A percentile compares a stretch with the other conserved stretches of the same genome.
Conservation (phyloP, 2,888 invertebrate genomes). For the Leptopilina drosophilae region DNA sequence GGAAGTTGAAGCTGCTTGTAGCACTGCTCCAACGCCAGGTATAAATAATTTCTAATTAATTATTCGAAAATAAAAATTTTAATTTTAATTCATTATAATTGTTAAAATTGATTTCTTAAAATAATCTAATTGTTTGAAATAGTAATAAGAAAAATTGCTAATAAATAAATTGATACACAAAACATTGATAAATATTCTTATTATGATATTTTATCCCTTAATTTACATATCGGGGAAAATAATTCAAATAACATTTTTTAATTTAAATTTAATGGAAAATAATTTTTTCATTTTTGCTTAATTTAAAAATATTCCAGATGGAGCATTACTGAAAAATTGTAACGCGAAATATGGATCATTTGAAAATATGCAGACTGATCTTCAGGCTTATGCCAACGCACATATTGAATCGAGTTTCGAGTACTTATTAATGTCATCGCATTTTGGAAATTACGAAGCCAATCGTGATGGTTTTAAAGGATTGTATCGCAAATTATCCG, state of each 20-base stretch:
- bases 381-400: constrained; percentile 81
- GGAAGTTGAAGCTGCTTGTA: constrained; percentile 80
- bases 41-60: constrained; percentile 44
- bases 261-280: too few relatives aligned
- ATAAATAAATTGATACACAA: too few relatives aligned
- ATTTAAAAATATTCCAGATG: constrained; percentile 57
- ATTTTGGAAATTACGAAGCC: constrained; percentile 87
- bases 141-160: too few relatives aligned
- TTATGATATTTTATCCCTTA: too few relatives aligned
- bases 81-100: too few relatives aligned
- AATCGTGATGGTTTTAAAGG: constrained; percentile 88
- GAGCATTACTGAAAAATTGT: constrained; percentile 77
- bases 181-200: too few relatives aligned
- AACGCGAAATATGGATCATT: constrained; percentile 83
- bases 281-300: neutral
- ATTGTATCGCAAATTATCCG: constrained; percentile 85
- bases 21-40: constrained; percentile 75
- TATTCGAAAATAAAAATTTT: neutral
- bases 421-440: constrained; percentile 85
- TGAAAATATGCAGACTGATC: constrained; percentile 77
- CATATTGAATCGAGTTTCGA: constrained; percentile 87
- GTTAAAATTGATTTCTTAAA: neutral
- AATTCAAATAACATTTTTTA: too few relatives aligned
- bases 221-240: too few relatives aligned
- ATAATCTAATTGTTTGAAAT: constrained; percentile 5